Conservation (phyloP, 2,797 vertebrate species). For the Falco rusticolus region DNA sequence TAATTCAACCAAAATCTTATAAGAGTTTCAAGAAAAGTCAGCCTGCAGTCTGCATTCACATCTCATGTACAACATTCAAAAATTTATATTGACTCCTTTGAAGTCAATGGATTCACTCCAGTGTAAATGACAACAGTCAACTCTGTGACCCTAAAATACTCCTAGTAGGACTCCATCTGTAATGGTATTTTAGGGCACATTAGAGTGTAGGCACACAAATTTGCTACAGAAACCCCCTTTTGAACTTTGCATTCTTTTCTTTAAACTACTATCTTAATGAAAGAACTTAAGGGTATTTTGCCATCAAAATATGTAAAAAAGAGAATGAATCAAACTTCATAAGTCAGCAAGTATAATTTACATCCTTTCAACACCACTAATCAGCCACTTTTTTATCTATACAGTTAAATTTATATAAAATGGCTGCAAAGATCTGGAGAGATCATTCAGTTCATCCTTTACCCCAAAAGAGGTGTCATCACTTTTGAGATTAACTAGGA, state of each 20-base stretch:
- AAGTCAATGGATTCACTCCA: not conserved
- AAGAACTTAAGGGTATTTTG: not conserved
- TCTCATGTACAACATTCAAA: not conserved
- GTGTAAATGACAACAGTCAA: not conserved
- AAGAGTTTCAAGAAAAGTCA: not conserved
- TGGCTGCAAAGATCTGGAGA: not conserved
- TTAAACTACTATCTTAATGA: not conserved
- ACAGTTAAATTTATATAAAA: not conserved
- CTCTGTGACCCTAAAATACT: not conserved
- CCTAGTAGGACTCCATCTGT: not conserved
- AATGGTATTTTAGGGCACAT: not conserved
- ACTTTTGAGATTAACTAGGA: not conserved
- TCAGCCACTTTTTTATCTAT: not conserved
- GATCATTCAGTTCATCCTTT: not conserved
- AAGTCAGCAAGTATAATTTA: not conserved
- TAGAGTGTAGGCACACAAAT: not conserved
- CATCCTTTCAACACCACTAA: not conserved
- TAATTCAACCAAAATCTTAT: not conserved
- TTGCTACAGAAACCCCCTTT: not conserved
- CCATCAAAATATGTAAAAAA: not conserved
- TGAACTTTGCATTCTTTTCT: not conserved
- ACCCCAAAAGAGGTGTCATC: not conserved
- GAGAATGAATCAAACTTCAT: not conserved
- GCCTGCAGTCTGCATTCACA: not conserved
- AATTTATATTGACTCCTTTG: not conserved